Percentiles rank a stretch among this genome's conserved stretches.
Conservation (phyloP, 2,797 vertebrate species). For the Liasis olivaceus region DNA sequence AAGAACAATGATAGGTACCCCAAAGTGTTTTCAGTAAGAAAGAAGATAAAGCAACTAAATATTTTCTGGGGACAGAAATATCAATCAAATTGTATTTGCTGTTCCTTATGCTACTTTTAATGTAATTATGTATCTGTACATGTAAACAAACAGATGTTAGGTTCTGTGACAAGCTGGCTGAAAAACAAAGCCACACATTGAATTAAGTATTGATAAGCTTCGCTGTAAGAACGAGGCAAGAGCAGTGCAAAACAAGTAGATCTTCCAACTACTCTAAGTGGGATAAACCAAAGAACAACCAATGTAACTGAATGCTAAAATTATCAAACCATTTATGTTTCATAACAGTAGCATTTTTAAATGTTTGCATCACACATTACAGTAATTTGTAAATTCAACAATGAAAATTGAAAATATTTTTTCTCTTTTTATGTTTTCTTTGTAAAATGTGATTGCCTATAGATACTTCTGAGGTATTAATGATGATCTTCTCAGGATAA, state of each 20-base stretch:
- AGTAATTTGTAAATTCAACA: not conserved
- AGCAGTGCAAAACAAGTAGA: too few species aligned
- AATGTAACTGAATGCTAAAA: slow-evolving; percentile 5
- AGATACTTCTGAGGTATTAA: slow-evolving; percentile 26
- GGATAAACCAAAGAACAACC: not conserved
- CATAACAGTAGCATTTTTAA: not conserved
- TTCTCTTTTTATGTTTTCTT: not conserved
- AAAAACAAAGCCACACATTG: too few species aligned
- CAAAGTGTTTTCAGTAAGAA: not conserved
- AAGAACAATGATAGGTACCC: not conserved
- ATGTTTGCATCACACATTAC: not conserved
- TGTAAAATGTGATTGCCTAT: not conserved
- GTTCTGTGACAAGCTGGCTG: too few species aligned
- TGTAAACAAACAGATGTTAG: too few species aligned
- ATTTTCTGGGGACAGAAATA: not conserved
- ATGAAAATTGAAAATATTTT: not conserved
- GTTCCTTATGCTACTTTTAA: not conserved
- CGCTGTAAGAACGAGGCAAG: too few species aligned
- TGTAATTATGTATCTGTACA: not conserved
- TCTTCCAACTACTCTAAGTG: too few species aligned
- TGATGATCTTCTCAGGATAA: slow-evolving; percentile 13
- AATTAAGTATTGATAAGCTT: too few species aligned
- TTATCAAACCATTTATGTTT: not conserved
- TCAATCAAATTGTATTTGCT: not conserved
- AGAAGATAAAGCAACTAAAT: slow-evolving; percentile 25